Percentiles rank a stretch among this genome's conserved stretches.
These are phyloP conservation scores for Lasius fuliginosus DNA, from an alignment of 2,888 invertebrate genomes.

Conservation along the genomic window DNA sequence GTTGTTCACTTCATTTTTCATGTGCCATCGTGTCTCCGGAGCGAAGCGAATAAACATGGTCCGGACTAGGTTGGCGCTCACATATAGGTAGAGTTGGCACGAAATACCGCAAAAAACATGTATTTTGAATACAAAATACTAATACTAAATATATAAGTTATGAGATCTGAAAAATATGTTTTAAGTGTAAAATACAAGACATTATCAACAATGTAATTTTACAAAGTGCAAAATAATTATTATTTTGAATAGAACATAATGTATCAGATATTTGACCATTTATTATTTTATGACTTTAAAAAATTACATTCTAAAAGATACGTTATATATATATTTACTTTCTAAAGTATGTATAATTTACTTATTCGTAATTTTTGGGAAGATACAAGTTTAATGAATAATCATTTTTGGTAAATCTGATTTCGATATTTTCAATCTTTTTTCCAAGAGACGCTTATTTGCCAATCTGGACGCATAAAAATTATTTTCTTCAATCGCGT, in stretches of 20 bases:
- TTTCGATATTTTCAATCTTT: neutral
- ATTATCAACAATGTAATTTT: neutral
- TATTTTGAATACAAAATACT: conserved; percentile 6
- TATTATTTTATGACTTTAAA: neutral
- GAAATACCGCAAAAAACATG: conserved; percentile 9
- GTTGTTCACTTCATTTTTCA: conserved; percentile 74
- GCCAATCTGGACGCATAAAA: neutral
- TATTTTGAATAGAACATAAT: neutral
- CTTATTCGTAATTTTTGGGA: neutral
- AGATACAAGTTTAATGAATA: neutral
- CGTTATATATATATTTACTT: too few relatives aligned
- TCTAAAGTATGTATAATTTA: neutral
- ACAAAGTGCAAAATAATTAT: neutral
- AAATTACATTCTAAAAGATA: neutral
- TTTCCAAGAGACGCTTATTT: neutral
- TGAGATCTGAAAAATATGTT: neutral
- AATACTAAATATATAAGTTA: neutral
- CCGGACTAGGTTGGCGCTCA: conserved; percentile 19
- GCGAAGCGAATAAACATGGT: conserved; percentile 43
- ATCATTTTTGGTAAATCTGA: neutral
- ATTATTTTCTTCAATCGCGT: neutral
- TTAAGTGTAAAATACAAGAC: neutral
- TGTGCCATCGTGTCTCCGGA: conserved; percentile 63
- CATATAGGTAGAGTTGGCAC: neutral
- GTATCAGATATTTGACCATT: conserved; percentile 10